These are phyloP conservation scores for Dermatemys mawii DNA, from an alignment of 2,113 vertebrate genomes.

Conservation along the genomic window DNA sequence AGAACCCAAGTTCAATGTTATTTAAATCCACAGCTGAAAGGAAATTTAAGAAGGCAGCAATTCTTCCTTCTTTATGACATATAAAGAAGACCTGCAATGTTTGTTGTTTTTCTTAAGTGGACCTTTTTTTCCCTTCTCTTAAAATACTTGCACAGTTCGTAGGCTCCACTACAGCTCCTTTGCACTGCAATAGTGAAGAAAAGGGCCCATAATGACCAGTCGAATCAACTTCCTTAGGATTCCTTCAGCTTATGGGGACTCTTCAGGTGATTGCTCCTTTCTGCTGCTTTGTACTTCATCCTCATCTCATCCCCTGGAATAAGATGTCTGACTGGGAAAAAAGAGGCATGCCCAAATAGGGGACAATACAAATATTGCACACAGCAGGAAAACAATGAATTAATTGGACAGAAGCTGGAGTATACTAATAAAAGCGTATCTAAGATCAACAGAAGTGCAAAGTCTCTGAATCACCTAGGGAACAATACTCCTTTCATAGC, in stretches of 20 bases:
- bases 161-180: not conserved
- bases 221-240: not conserved
- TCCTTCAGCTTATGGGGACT: not conserved
- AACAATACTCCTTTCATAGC: not conserved
- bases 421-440: not conserved
- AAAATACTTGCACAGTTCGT: constrained; percentile 26
- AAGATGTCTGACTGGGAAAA: not conserved
- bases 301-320: not conserved
- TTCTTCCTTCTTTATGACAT: not conserved
- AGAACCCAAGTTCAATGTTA: constrained; percentile 4
- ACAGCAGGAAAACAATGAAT: not conserved
- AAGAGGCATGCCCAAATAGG: accelerated
- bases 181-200: not conserved
- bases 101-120: not conserved
- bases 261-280: not conserved
- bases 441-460: not conserved
- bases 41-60: not conserved
- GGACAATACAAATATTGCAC: not conserved
- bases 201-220: not conserved
- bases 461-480: not conserved
- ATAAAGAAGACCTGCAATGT: not conserved
- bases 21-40: not conserved
- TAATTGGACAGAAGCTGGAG: not conserved
- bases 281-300: not conserved
- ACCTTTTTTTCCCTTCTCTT: not conserved